These are phyloP conservation scores for Oostethus manadensis DNA, from an alignment of 2,113 vertebrate species.

Conservation along the genomic window DNA sequence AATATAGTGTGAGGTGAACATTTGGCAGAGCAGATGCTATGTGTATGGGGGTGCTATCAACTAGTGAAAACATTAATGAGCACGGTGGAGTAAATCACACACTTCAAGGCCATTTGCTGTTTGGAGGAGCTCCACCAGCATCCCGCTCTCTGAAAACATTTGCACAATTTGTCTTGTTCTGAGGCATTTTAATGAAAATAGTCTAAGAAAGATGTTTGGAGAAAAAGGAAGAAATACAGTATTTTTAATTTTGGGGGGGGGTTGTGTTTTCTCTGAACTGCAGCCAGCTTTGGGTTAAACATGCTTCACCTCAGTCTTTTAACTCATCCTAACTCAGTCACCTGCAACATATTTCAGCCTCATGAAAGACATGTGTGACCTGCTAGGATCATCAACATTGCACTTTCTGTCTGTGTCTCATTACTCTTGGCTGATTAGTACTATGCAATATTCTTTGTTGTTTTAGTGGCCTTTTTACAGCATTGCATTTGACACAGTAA, in stretches of 20 bases:
- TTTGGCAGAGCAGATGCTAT: conserved; percentile 46
- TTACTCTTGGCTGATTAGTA: background rate
- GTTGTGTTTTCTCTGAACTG: conserved; percentile 65
- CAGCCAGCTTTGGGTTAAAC: conserved; percentile 58
- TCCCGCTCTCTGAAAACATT: conserved; percentile 64
- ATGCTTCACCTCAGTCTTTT: conserved; percentile 49
- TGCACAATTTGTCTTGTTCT: conserved; percentile 58
- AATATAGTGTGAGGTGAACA: conserved; percentile 1
- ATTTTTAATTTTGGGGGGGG: conserved; percentile 43
- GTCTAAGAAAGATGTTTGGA: conserved; percentile 69
- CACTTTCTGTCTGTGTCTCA: background rate
- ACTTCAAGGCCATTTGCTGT: conserved; percentile 43
- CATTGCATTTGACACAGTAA: no score
- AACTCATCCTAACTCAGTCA: conserved; percentile 41
- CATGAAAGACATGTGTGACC: conserved; percentile 62
- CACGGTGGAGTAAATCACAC: conserved; percentile 63
- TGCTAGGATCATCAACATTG: background rate
- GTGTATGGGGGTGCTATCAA: conserved; percentile 39
- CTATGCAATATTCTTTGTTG: no score
- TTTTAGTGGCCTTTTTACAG: no score
- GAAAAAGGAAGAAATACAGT: conserved; percentile 56
- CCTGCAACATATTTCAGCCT: conserved; percentile 81
- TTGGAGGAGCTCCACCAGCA: conserved; percentile 56
- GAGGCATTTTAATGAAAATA: conserved; percentile 74
- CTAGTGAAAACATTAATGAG: conserved; percentile 57